These are phyloP conservation scores for Mystacides longicornis DNA, from an alignment of 2,888 invertebrate genomes.

Conservation along the genomic window DNA sequence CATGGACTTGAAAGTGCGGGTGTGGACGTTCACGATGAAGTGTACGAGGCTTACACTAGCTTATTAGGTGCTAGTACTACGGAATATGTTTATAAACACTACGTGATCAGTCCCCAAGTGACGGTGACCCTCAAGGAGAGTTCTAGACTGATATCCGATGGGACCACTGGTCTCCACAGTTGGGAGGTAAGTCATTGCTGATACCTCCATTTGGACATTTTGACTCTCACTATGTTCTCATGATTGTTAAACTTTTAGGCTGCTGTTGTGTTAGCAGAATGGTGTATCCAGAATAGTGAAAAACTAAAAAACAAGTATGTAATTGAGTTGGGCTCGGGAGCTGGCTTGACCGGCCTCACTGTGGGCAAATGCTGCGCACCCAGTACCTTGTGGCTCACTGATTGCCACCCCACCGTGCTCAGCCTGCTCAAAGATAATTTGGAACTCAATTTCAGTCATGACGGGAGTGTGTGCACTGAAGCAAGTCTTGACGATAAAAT, in stretches of 20 bases:
- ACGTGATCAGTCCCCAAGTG: slow-evolving; percentile 37
- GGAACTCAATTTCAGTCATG: slow-evolving; percentile 45
- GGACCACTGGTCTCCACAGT: slow-evolving; percentile 71
- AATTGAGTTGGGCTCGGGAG: slow-evolving; percentile 71
- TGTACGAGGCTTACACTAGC: slow-evolving; percentile 55
- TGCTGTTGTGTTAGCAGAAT: slow-evolving; percentile 62
- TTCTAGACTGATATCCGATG: slow-evolving; percentile 62
- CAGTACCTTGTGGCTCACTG: slow-evolving; percentile 54
- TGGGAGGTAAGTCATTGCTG: slow-evolving; percentile 56
- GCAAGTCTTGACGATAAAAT: neutral
- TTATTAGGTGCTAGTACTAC: slow-evolving; percentile 34
- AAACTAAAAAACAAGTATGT: slow-evolving; percentile 49
- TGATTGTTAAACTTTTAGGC: slow-evolving; percentile 45
- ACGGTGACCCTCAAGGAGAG: slow-evolving; percentile 60
- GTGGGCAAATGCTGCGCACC: slow-evolving; percentile 50
- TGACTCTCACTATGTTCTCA: too few relatives aligned
- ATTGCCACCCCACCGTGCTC: slow-evolving; percentile 62
- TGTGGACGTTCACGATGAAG: slow-evolving; percentile 55
- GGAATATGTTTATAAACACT: slow-evolving; percentile 56
- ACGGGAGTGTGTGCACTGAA: neutral
- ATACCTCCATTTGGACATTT: neutral
- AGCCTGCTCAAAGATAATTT: slow-evolving; percentile 56
- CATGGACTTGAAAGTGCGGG: slow-evolving; percentile 45
- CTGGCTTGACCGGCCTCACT: slow-evolving; percentile 64
- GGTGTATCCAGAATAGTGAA: slow-evolving; percentile 52